Base-by-base conservation (phyloP, 2,888 invertebrate species). In the Eucera pruinosa region DNA sequence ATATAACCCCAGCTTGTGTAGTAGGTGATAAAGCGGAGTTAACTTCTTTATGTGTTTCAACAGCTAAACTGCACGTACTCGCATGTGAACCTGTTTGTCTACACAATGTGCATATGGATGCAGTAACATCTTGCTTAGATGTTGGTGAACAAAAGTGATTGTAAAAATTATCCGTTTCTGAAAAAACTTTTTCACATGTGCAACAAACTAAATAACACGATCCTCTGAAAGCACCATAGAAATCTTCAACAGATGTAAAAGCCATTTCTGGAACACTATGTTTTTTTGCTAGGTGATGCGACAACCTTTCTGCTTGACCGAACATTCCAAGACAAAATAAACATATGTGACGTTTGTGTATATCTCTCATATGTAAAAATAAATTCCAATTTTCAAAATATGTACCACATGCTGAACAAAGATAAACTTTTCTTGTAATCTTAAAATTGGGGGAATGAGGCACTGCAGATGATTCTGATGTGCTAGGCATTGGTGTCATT, bases 381-480 rank as follows among this genome's bases (percentile, higher is more conserved):
- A 97, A 94, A 92, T 97, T 96, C 96, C 97, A 97, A 88, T 96
- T 96, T 92, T 97, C 96, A 93, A 96, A 97, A 89, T 97, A 97
- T 13, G 96, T 96, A 52, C 95, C 96, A 91, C 97, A 97, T 0
- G 96, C 96, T 15, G 96, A 96, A 91, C 97, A 97, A 62, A 97
- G 93, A 91, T 96, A 97, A 75, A 96, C 96, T 91, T 96, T 96
- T 50, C 96, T 93, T n/a, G 96, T 95, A 52, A 95, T 94, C 89
- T 95, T 94, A 57, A 95, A 95, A 86, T 94, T 94, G 33, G 89
- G 83, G 67, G 87, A 76, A 88, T 78, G 80, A 86, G 93, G 69
- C 41, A 91, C 87, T 45, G 94, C 93, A 15, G 93, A 89, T 65
- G 88, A 88, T 36, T 93, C 93, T 72, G 93, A 93, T 3, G 93